Conservation (phyloP, 1,140 invertebrate species). For the Medauroidea extradentata region DNA sequence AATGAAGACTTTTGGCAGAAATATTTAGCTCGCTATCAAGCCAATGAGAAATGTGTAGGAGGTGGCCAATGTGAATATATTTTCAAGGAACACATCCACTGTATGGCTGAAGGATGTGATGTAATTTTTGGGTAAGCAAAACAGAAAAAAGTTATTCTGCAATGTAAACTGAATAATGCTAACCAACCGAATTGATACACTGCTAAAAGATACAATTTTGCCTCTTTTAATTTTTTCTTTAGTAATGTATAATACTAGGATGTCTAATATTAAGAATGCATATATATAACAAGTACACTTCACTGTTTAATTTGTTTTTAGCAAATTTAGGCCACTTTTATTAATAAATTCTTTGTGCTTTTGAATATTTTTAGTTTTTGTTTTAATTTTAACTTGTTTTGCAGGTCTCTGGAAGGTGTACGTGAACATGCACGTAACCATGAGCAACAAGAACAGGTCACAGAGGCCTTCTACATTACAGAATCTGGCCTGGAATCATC, state of each 20-base stretch:
- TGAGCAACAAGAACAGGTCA: constrained; percentile 80
- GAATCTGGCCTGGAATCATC: constrained; percentile 53
- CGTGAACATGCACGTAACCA: constrained; percentile 81
- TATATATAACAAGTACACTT: no score
- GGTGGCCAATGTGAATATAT: constrained; percentile 62
- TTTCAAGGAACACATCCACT: constrained; percentile 76
- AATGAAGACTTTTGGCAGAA: constrained; percentile 56
- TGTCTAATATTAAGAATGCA: no score
- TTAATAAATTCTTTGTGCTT: no score
- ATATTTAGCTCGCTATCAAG: constrained; percentile 49
- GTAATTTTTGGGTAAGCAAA: constrained; percentile 60
- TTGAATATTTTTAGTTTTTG: not conserved
- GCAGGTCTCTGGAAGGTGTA: constrained; percentile 69
- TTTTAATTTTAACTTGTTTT: constrained; percentile 32
- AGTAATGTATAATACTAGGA: no score
- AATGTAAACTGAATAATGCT: no score
- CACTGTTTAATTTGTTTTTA: no score
- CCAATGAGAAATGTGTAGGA: constrained; percentile 52
- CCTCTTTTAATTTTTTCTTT: no score
- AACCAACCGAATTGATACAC: no score
- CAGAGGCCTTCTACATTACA: constrained; percentile 69
- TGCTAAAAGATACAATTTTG: no score
- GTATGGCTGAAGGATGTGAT: constrained; percentile 60
- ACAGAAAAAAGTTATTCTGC: no score
- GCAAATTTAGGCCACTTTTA: no score